These are phyloP conservation scores for Danio albolineatus DNA, from an alignment of 2,797 vertebrate genomes.

Conservation along the genomic window DNA sequence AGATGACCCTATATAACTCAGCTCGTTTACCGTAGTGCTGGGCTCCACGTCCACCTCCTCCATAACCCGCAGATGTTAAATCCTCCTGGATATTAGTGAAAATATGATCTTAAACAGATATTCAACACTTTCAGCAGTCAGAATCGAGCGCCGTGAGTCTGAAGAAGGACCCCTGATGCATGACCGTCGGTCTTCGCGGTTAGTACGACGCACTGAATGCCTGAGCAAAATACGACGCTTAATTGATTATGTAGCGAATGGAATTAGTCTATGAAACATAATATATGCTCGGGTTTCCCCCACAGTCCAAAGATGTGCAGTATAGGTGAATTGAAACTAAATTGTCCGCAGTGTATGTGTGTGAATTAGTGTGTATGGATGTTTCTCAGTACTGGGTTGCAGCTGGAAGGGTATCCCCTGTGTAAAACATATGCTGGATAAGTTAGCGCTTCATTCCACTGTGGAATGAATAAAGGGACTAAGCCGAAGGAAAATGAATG, in stretches of 20 bases:
- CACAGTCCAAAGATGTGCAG: too few relatives aligned
- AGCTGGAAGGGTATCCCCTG: too few relatives aligned
- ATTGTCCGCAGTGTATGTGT: too few relatives aligned
- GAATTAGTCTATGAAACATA: not conserved
- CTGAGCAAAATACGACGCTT: conserved; percentile 61
- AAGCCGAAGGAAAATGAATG: too few relatives aligned
- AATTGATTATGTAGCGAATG: not conserved
- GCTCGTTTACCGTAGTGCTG: conserved; percentile 77
- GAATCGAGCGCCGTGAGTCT: conserved; percentile 69
- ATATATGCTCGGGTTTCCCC: too few relatives aligned
- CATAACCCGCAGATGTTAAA: conserved; percentile 70
- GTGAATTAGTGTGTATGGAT: too few relatives aligned
- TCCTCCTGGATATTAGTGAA: not conserved
- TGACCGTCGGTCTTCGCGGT: not conserved
- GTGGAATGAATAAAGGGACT: too few relatives aligned
- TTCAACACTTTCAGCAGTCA: conserved; percentile 45
- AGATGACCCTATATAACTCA: not conserved
- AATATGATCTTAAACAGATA: not conserved
- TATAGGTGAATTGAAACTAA: too few relatives aligned
- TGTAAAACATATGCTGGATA: too few relatives aligned
- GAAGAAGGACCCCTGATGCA: conserved; percentile 49
- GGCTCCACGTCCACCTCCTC: conserved; percentile 89
- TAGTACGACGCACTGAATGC: conserved; percentile 36
- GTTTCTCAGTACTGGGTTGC: too few relatives aligned
- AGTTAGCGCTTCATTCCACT: too few relatives aligned